Percentiles rank a stretch among this genome's conserved stretches.
Evolutionary conservation across 2,888 invertebrate genomes (phyloP).

Genomic region (Noctua janthina): DNA sequence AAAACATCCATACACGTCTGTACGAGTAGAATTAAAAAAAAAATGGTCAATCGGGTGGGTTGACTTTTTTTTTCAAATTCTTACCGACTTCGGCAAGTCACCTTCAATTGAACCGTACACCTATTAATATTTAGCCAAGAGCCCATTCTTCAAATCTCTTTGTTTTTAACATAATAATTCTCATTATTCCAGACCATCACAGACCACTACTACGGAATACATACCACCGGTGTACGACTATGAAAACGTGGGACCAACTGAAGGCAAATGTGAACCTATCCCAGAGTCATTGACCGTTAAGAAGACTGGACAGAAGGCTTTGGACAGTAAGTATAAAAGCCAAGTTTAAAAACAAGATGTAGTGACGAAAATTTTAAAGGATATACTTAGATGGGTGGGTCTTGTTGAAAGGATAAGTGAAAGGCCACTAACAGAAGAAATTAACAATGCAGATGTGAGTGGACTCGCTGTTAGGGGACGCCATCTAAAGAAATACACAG

Average conservation of each 20-base stretch:
- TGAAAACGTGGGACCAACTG: slow-evolving; percentile 12
- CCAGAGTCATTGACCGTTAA: slow-evolving; percentile 59
- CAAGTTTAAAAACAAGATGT: not conserved
- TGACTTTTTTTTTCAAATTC: no score
- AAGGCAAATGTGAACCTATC: slow-evolving; percentile 66
- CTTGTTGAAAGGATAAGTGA: no score
- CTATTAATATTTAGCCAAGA: no score
- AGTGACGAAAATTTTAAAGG: no score
- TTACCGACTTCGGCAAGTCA: not conserved
- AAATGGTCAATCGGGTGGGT: no score
- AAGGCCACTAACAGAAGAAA: no score
- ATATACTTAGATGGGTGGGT: no score
- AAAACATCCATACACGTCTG: not conserved
- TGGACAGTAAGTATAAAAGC: slow-evolving; percentile 75
- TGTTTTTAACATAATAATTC: not conserved
- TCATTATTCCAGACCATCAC: slow-evolving; percentile 52
- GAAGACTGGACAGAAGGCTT: slow-evolving; percentile 76
- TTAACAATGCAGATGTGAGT: no score
- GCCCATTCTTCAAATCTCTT: no score
- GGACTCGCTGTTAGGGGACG: no score
- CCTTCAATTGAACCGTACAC: not conserved
- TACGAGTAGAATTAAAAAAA: not conserved
- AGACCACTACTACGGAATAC: slow-evolving; percentile 66
- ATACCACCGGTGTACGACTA: slow-evolving; percentile 70
- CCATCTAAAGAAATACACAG: no score